Conservation (phyloP, 2,113 vertebrate genomes). For the Microcebus jonahi region DNA sequence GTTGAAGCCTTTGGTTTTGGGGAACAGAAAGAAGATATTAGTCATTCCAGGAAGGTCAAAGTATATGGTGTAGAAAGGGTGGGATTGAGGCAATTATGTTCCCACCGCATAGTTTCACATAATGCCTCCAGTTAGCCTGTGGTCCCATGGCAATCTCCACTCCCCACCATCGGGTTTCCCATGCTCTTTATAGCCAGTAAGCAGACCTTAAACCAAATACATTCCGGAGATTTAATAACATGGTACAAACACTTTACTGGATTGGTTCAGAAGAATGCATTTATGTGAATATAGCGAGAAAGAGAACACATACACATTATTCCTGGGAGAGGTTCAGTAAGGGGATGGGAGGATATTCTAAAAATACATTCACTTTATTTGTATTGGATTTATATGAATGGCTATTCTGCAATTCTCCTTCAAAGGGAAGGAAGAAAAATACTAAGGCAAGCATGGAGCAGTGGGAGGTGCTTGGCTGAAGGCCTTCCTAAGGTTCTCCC, state of each 20-base stretch:
- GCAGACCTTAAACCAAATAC: constrained; percentile 48
- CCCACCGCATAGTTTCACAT: constrained; percentile 55
- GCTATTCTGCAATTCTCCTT: constrained; percentile 35
- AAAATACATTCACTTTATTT: constrained; percentile 65
- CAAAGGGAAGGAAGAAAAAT: constrained; percentile 52
- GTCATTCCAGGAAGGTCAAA: constrained; percentile 73
- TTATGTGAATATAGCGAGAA: background rate
- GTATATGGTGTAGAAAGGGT: constrained; percentile 64
- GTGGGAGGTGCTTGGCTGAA: constrained; percentile 36
- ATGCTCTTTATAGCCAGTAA: background rate
- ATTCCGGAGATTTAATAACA: constrained; percentile 40
- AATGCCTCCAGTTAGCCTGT: constrained; percentile 38
- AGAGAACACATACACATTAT: background rate
- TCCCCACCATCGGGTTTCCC: background rate
- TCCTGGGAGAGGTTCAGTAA: background rate
- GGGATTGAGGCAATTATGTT: constrained; percentile 55
- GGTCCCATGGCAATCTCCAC: background rate
- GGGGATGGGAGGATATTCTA: constrained; percentile 43
- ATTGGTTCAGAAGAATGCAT: constrained; percentile 7
- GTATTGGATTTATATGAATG: constrained; percentile 57
- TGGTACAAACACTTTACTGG: background rate
- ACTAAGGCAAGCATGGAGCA: background rate
- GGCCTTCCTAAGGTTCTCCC: background rate
- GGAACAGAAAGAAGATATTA: constrained; percentile 77
- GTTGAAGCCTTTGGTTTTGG: constrained; percentile 64